Evolutionary conservation across 1,140 invertebrate genomes (phyloP), one percentile per base, ranked within the genome.

Genomic region (Hypothenemus hampei): DNA sequence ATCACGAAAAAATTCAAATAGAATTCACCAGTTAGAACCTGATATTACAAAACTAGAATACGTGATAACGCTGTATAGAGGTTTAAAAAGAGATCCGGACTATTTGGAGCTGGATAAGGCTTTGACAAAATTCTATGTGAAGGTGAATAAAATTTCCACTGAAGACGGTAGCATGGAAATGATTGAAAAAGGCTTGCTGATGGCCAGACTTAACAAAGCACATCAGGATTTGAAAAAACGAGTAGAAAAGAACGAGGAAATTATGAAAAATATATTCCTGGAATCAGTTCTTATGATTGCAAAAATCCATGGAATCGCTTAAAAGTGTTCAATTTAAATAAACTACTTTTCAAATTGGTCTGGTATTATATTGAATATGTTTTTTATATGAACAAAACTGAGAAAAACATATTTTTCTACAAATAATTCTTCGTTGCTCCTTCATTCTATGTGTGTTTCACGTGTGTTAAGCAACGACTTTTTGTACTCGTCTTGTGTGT

Each of bases 51-150:
- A 51, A 2, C 11, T 58, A 13, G 37, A 52, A 22, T 22, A 33
- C 21, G 21, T 29, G 31, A 53, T 53, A 6, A 19, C 33, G 5
- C 15, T 5, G 4, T 60, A 49, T 24, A 60, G 21, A 33, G 52
- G 52, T 8, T 23, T 60, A 6, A 60, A 47, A 16, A 43, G 45
- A 11, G 58, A 60, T 52, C 10, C 19, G 13, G 40, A 51, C 13
- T 60, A 57, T 37, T 20, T 44, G 13, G 7, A 19, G 18, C 16
- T 60, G 3, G 48, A 44, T 29, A 56, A 46, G n/a, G 29, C 20
- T 13, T 24, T 60, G 21, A n/a, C 53, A 4, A 56, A 56, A 48
- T 56, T 41, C 20, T 48, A 48, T 19, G 22, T 47, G 3, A 40
- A 47, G 13, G 15, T 56, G 2, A 19, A 47, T 24, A 36, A 56